Evolutionary conservation across 2,797 vertebrate species (phyloP).

Genomic region (Macropodus opercularis): DNA sequence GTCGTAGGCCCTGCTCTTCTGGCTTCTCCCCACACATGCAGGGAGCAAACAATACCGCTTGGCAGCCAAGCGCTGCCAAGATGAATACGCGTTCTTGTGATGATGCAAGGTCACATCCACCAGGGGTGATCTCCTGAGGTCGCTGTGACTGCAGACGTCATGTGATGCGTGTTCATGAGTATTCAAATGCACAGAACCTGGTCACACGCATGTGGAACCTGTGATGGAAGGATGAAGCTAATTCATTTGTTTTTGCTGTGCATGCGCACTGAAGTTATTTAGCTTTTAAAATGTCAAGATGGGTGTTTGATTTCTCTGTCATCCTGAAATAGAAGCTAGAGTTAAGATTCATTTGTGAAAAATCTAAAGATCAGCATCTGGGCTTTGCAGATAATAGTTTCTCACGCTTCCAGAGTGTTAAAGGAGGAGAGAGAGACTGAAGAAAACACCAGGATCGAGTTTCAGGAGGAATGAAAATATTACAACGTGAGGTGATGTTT

Average conservation of each 20-base stretch:
- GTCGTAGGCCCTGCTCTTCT: constrained; percentile 25
- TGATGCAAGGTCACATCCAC: not conserved
- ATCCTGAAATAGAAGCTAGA: not conserved
- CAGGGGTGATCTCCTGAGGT: not conserved
- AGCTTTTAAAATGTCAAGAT: no score
- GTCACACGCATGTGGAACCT: not conserved
- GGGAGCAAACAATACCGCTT: constrained; percentile 36
- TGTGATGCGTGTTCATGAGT: not conserved
- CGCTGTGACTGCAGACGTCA: not conserved
- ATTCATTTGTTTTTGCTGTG: no score
- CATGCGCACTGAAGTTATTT: no score
- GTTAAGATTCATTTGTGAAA: not conserved
- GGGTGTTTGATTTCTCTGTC: no score
- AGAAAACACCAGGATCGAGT: not conserved
- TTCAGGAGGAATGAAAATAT: not conserved
- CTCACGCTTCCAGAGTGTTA: not conserved
- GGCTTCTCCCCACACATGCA: constrained; percentile 23
- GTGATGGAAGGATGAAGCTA: no score
- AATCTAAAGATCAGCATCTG: not conserved
- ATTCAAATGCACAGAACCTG: not conserved
- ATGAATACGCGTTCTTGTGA: not conserved
- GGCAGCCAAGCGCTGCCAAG: constrained; percentile 14
- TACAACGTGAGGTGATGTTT: constrained; percentile 12
- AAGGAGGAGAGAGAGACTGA: not conserved
- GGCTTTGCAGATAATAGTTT: not conserved